A percentile compares a stretch with the other conserved stretches of the same genome.
These are phyloP conservation scores for Hypotaenidia philippensis DNA, from an alignment of 2,797 vertebrate genomes.

Conservation along the genomic window DNA sequence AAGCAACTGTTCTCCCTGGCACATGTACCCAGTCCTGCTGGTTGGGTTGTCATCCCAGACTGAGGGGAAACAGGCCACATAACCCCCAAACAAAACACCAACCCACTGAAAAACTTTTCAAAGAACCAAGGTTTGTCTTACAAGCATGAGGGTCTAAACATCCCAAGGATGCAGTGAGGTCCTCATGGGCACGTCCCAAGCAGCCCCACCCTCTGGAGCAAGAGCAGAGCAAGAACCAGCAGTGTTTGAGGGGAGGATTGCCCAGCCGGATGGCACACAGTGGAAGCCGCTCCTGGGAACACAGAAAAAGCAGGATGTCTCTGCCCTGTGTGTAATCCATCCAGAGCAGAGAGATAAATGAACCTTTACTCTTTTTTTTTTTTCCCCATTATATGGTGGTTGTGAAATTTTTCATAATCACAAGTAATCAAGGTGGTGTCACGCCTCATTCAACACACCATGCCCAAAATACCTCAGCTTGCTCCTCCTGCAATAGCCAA, in stretches of 20 bases:
- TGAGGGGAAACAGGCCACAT: background rate
- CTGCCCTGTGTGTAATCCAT: background rate
- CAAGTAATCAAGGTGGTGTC: background rate
- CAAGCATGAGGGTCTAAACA: background rate
- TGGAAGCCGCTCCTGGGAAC: background rate
- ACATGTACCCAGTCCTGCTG: background rate
- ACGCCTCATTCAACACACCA: background rate
- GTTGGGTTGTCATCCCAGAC: background rate
- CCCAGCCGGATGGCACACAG: fast-evolving
- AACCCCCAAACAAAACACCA: background rate
- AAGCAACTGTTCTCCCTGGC: background rate
- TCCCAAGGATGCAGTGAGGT: background rate
- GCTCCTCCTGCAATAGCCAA: background rate
- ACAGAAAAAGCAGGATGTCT: background rate
- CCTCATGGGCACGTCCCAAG: background rate
- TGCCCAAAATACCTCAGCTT: background rate
- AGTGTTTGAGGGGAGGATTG: background rate
- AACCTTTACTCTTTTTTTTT: fast-evolving
- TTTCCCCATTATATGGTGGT: fast-evolving
- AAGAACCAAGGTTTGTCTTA: background rate
- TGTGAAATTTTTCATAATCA: background rate
- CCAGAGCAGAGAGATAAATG: background rate
- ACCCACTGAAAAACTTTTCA: background rate
- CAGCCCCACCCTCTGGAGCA: background rate
- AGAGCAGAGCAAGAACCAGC: background rate